Percentiles rank a stretch among this genome's conserved stretches.
Evolutionary conservation across 2,113 vertebrate species (phyloP).

Genomic region (Vanacampus margaritifer): DNA sequence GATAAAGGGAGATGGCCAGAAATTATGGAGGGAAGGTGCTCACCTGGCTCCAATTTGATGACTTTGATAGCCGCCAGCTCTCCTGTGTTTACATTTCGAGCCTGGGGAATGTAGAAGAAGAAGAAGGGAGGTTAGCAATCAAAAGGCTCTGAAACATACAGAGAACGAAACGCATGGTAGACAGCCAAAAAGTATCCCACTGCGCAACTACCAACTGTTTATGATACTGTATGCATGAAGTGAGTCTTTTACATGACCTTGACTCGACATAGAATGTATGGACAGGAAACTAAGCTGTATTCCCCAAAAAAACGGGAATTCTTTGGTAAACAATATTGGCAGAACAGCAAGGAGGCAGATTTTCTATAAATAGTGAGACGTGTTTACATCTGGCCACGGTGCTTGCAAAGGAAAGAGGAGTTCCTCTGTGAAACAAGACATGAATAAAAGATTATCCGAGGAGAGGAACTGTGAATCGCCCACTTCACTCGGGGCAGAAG

Average conservation of each 20-base stretch:
- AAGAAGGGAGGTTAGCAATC: conserved; percentile 1
- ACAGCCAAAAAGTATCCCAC: background rate
- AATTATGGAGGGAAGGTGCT: conserved; percentile 43
- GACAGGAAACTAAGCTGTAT: conserved; percentile 13
- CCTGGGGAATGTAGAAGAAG: conserved; percentile 65
- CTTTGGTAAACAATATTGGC: background rate
- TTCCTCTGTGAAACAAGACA: conserved; percentile 28
- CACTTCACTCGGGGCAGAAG: conserved; percentile 14
- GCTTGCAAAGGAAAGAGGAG: conserved; percentile 27
- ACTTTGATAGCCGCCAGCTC: conserved; percentile 98
- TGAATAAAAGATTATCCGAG: conserved; percentile 16
- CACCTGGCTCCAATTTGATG: conserved; percentile 98
- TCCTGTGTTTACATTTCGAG: conserved; percentile 85
- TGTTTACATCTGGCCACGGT: conserved; percentile 46
- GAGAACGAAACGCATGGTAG: background rate
- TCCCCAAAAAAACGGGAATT: conserved; percentile 32
- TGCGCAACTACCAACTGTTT: background rate
- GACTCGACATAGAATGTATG: background rate
- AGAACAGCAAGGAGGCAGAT: conserved; percentile 9
- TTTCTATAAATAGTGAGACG: conserved; percentile 50
- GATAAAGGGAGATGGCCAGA: background rate
- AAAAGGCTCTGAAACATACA: background rate
- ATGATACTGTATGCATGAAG: background rate
- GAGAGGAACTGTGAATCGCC: conserved; percentile 9
- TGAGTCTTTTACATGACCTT: background rate